Evolutionary conservation across 2,888 invertebrate genomes (phyloP), one percentile per base, ranked within the genome.

Genomic region (Himalopsyche tibetana): DNA sequence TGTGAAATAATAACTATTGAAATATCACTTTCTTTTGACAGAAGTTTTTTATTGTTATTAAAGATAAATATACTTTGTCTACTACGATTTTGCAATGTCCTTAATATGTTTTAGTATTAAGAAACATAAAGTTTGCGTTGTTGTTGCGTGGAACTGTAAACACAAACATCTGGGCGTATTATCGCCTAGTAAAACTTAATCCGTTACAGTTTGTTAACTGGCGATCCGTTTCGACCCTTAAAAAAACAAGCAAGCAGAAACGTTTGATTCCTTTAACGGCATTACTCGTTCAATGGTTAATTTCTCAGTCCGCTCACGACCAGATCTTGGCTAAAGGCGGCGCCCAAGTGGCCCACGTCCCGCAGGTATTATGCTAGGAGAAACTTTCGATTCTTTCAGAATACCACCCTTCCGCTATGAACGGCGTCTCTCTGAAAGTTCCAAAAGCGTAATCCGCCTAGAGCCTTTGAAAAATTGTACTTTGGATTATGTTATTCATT

Each of bases 381-480:
- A 74, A 74, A 74, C 74, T 74, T 74, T 74, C 74, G 74, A 74
- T 74, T 74, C 74, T 74, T 74, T 74, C 38, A 38, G 74, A 15
- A 28, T 74, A 11, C 38, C 74, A 12, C 74, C 74, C 74, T 74
- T 74, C 74, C 74, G 74, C 36, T 36, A 15, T 74, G 74, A 38
- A 36, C 74, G 36, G 36, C 36, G 36, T 36, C 15, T 15, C 28
- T 15, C 38, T 12, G 74, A 74, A 74, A 74, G 74, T 74, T 74
- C 74, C 36, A 28, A 11, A 36, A 28, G 11, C 74, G 15, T 74
- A 74, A 74, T 74, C 74, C 74, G 74, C 74, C 74, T 74, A 74
- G 74, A 74, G 74, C 74, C 74, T 74, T 74, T 74, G 74, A 74
- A 74, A 74, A 74, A 74, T 74, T 74, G 74, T 74, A 36, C 74